A percentile compares a stretch with the other conserved stretches of the same genome.
Conservation (phyloP, 2,113 vertebrate species). For the Indicator indicator region DNA sequence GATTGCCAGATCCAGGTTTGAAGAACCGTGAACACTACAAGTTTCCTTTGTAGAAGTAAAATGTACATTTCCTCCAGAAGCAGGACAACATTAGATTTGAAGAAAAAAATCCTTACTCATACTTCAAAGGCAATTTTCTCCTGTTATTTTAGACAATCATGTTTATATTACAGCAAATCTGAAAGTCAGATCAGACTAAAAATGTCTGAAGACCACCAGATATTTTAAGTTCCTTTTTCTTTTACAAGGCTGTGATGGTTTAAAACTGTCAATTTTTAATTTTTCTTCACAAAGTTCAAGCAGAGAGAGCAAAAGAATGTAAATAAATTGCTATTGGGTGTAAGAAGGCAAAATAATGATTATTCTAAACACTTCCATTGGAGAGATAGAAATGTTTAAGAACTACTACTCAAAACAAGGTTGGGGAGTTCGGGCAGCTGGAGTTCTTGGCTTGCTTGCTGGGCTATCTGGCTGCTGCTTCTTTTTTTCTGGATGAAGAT, state of each 20-base stretch:
- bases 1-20: neutral
- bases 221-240: neutral
- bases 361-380: no score
- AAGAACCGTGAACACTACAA: neutral
- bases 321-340: no score
- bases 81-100: neutral
- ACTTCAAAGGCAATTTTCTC: neutral
- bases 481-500: no score
- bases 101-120: neutral
- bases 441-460: no score
- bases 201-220: neutral
- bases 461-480: no score
- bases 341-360: no score
- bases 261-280: no score
- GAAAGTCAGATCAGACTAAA: neutral
- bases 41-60: neutral
- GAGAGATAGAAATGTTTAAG: no score
- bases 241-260: neutral
- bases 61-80: neutral
- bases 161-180: neutral
- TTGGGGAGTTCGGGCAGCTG: no score
- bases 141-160: neutral
- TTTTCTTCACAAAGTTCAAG: no score
- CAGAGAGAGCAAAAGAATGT: no score
- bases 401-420: no score